A percentile compares a stretch with the other conserved stretches of the same genome.
Evolutionary conservation across 2,797 vertebrate species (phyloP).

Genomic region (Champsocephalus gunnari): DNA sequence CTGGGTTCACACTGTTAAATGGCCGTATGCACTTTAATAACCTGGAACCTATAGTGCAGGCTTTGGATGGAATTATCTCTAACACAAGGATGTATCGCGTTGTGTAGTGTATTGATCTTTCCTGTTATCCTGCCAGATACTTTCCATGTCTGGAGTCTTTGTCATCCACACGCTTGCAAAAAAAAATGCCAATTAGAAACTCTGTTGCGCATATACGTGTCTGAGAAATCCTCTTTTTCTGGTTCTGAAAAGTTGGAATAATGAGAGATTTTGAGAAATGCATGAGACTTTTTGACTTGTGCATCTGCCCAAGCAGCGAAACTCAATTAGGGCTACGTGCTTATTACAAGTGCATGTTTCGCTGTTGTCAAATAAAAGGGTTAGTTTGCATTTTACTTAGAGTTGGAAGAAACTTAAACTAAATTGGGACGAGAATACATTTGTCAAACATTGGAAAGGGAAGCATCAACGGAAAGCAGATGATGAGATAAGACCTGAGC

Average conservation of each 20-base stretch:
- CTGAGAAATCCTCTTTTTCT: slow-evolving; percentile 1
- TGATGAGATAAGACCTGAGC: background rate
- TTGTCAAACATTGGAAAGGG: background rate
- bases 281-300: background rate
- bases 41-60: background rate
- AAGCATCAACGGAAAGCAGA: background rate
- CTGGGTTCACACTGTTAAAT: too few species aligned
- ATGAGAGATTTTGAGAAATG: slow-evolving; percentile 14
- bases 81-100: background rate
- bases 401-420: background rate
- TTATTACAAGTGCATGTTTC: background rate
- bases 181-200: background rate
- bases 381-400: background rate
- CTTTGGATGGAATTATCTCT: background rate
- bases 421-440: background rate
- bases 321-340: background rate
- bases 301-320: background rate
- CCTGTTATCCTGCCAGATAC: background rate
- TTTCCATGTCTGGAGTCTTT: slow-evolving; percentile 1
- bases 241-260: background rate
- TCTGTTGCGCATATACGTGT: background rate
- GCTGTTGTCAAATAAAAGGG: slow-evolving; percentile 2
- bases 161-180: background rate
- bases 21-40: background rate
- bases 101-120: slow-evolving; percentile 11